These are phyloP conservation scores for Catocala nupta DNA, from an alignment of 2,888 invertebrate species.

Conservation along the genomic window DNA sequence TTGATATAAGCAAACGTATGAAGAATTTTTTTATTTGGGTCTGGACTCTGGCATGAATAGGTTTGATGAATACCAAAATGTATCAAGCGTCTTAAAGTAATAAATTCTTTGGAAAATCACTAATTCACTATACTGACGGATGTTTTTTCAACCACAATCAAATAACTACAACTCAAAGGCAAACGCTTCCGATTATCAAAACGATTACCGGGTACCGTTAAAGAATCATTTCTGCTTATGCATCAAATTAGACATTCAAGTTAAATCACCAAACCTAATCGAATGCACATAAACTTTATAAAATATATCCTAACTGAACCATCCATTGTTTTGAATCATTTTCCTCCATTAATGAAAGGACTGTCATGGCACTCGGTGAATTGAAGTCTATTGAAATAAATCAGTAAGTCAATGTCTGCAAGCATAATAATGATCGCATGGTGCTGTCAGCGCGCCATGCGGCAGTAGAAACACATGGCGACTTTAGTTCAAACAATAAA, in stretches of 20 bases:
- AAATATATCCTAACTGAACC: slow-evolving; percentile 15
- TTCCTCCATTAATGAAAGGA: slow-evolving; percentile 34
- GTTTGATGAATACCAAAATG: too few relatives aligned
- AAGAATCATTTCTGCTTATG: too few relatives aligned
- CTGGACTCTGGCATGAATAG: too few relatives aligned
- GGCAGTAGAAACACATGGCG: slow-evolving; percentile 79
- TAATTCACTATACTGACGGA: too few relatives aligned
- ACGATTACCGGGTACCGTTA: too few relatives aligned
- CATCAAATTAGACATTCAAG: not conserved
- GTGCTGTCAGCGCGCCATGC: slow-evolving; percentile 82
- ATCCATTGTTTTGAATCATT: slow-evolving; percentile 31
- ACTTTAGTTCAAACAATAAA: slow-evolving; percentile 62
- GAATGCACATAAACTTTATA: not conserved
- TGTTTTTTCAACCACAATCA: too few relatives aligned
- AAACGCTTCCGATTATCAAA: too few relatives aligned
- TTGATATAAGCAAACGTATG: not conserved
- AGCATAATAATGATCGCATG: slow-evolving; percentile 72
- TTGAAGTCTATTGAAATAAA: slow-evolving; percentile 62
- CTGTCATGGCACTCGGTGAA: slow-evolving; percentile 35
- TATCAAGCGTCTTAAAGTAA: too few relatives aligned
- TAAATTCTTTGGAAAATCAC: too few relatives aligned
- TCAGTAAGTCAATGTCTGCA: slow-evolving; percentile 75
- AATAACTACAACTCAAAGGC: too few relatives aligned
- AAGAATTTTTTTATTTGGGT: too few relatives aligned
- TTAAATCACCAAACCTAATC: too few relatives aligned